Conservation (phyloP, 2,888 invertebrate genomes). For the Ischnura elegans region DNA sequence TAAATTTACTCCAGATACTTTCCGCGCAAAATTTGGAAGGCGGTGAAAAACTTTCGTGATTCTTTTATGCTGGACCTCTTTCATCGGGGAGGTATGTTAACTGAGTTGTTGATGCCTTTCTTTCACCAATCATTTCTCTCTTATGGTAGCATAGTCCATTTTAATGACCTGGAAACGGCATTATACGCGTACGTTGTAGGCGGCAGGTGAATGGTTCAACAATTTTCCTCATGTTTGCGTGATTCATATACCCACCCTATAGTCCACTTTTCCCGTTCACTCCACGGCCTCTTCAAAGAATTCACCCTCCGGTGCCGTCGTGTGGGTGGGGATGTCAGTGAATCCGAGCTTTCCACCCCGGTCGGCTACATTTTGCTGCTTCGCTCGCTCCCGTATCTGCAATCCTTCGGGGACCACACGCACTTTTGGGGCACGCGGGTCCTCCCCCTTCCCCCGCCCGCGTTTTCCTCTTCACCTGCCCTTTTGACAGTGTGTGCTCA, state of each 20-base stretch:
- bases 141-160: no score
- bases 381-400: background rate
- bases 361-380: background rate
- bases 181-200: no score
- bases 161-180: no score
- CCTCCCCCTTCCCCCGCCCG: background rate
- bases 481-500: background rate
- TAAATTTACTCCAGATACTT: no score
- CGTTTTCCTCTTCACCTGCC: background rate
- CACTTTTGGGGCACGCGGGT: background rate
- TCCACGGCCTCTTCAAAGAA: background rate
- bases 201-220: no score
- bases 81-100: no score
- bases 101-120: no score
- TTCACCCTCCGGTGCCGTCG: background rate
- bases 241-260: background rate
- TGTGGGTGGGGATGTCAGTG: background rate
- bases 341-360: background rate
- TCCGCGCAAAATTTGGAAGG: no score
- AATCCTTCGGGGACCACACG: background rate
- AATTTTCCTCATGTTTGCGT: background rate
- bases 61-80: no score
- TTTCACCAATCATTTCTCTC: no score
- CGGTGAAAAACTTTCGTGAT: no score
- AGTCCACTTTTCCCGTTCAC: background rate